Base-by-base conservation (phyloP, 2,888 invertebrate genomes). In the Halocaridina rubra region DNA sequence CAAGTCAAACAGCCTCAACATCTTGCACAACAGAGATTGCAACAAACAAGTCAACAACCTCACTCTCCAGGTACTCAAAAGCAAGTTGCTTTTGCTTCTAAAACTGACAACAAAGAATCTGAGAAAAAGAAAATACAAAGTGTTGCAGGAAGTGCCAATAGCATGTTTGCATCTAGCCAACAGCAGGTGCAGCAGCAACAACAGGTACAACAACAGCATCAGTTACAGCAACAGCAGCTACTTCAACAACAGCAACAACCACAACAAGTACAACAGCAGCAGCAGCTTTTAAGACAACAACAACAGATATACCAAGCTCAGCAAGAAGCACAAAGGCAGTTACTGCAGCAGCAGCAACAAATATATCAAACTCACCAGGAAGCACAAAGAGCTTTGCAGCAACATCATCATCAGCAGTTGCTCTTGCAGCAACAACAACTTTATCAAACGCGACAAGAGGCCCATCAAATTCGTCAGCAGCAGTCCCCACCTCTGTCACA, bases 321-420 rank as follows among this genome's bases (percentile, higher is more conserved):
- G n/a, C 61, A 74, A 61, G 39, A 61, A n/a, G 59, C 57, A 30
- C 77, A 79, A 16, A 69, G 72, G n/a, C 84, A 84, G 53, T 79
- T 82, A 33, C 78, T 78, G 61, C 59, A 82, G 30, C 72, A 78
- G n/a, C 86, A 82, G 69, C 82, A 76, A 13, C 80, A 69, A 46
- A 71, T 86, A 39, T 86, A 86, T 75, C 82, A 80, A 69, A 86
- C 86, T 33, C 72, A 77, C 59, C 75, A 86, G 30, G 86, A 86
- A 59, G 77, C 81, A 74, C 86, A 86, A 39, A 81, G 81, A 33
- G 81, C 79, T 30, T 72, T 86, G 29, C 88, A 88, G 57, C 88
- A 88, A 39, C 88, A 88, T 39, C 85, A 88, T 29, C 88, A 88
- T 32, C 88, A 88, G 61, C 85, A 84, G 30, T 29, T 74, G 39